phyloP scores from a whole-genome alignment of 2,797 vertebrate species.

The Lutjanus campechanus region DNA sequence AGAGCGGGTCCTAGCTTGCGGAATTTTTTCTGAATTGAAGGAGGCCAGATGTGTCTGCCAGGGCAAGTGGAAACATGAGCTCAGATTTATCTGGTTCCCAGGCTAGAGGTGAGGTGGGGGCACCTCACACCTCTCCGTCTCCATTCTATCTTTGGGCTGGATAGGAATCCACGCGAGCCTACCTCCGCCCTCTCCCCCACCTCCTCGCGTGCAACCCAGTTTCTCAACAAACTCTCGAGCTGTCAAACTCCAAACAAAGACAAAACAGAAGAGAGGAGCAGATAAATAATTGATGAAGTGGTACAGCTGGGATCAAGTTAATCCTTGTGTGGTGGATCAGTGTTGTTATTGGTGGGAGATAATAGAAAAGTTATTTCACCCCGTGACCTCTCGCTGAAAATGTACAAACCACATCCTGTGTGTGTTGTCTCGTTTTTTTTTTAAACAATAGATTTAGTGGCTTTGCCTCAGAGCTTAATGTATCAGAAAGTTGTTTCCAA shows the following conservation, averaged over 20 bases:
- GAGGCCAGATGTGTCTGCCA: too few species aligned
- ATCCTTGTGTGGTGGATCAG: constrained; percentile 30
- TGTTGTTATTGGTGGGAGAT: constrained; percentile 27
- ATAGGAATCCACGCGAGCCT: not conserved
- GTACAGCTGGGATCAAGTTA: constrained; percentile 34
- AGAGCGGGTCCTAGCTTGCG: too few species aligned
- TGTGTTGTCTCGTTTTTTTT: not conserved
- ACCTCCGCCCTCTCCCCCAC: not conserved
- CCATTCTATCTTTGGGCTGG: not conserved
- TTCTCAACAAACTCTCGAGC: constrained; percentile 22
- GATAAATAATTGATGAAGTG: constrained; percentile 39
- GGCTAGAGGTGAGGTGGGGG: too few species aligned
- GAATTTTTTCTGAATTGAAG: too few species aligned
- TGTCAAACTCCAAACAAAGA: constrained; percentile 19
- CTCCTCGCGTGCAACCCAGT: not conserved
- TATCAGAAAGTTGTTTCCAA: constrained; percentile 7
- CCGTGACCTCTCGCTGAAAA: constrained; percentile 7
- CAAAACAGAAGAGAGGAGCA: constrained; percentile 2
- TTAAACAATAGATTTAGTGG: not conserved
- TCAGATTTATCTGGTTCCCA: too few species aligned
- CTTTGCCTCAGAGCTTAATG: constrained; percentile 6
- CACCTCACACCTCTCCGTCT: not conserved
- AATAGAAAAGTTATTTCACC: constrained; percentile 14
- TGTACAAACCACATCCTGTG: not conserved
- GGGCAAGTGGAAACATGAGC: too few species aligned